A percentile compares a stretch with the other conserved stretches of the same genome.
These are phyloP conservation scores for Hormiphora californensis DNA, from an alignment of 37 sponge, comb jelly and placozoan genomes.

Conservation along the genomic window DNA sequence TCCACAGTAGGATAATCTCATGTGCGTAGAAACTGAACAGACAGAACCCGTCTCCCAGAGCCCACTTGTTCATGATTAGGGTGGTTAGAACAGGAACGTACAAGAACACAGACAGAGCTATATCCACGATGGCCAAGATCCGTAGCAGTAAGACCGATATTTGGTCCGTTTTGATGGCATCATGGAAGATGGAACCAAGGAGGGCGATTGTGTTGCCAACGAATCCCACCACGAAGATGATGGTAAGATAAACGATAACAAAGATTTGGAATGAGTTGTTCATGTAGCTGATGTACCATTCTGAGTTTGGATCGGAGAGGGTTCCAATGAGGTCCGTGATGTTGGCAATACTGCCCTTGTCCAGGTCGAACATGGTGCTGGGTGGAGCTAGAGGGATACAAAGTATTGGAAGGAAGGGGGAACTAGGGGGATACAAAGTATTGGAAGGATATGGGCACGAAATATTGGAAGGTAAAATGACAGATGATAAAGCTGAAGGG, in stretches of 20 bases:
- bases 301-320: neutral
- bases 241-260: neutral
- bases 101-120: neutral
- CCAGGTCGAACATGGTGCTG: constrained; percentile 5
- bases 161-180: constrained; percentile 42
- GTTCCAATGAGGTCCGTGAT: neutral
- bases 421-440: too few relatives aligned
- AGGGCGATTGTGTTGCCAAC: constrained; percentile 10
- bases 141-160: constrained; percentile 32
- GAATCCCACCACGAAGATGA: neutral
- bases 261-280: neutral
- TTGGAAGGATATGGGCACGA: too few relatives aligned
- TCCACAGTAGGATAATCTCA: neutral
- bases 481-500: too few relatives aligned
- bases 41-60: constrained; percentile 2
- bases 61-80: neutral
- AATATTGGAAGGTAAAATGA: too few relatives aligned
- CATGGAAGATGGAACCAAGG: constrained; percentile 30
- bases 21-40: neutral
- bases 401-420: too few relatives aligned
- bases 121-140: neutral
- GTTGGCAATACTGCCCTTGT: neutral
- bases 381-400: too few relatives aligned
- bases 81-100: constrained; percentile 16
- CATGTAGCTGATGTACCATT: neutral